Evolutionary conservation across 1,140 invertebrate species (phyloP).

Genomic region (Rhopalosiphum maidis): DNA sequence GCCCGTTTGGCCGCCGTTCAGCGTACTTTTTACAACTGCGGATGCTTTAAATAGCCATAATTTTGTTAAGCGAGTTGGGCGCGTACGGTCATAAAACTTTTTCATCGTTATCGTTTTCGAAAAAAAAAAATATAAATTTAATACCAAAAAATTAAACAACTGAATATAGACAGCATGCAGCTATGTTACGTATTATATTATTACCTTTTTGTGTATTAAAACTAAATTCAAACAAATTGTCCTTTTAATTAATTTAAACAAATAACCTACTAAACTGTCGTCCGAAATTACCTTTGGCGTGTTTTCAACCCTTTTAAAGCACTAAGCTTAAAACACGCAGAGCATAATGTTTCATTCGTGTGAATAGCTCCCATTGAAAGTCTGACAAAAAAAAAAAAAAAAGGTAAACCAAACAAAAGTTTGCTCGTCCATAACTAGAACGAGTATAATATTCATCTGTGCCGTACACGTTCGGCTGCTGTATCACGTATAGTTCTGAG

Average conservation of each 20-base stretch:
- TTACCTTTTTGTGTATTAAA: background rate
- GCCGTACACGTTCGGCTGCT: background rate
- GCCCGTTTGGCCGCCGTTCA: slow-evolving; percentile 10
- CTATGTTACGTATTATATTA: background rate
- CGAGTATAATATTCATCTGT: background rate
- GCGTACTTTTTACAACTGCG: background rate
- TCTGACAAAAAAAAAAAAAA: background rate
- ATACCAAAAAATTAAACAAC: background rate
- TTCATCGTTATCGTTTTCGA: background rate
- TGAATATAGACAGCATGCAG: background rate
- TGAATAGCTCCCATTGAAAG: background rate
- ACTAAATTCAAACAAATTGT: background rate
- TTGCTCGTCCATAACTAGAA: background rate
- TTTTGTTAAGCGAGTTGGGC: background rate
- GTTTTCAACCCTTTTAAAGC: slow-evolving; percentile 14
- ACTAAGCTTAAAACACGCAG: background rate
- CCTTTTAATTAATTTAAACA: slow-evolving; percentile 22
- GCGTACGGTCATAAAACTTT: background rate
- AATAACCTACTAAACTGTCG: background rate
- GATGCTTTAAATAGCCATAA: background rate
- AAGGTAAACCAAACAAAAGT: background rate
- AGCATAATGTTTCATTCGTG: background rate
- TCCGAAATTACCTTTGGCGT: background rate
- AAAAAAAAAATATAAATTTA: background rate
- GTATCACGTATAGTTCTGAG: background rate